phyloP scores from a whole-genome alignment of 2,888 invertebrate genomes.

The Epiblema foenella region DNA sequence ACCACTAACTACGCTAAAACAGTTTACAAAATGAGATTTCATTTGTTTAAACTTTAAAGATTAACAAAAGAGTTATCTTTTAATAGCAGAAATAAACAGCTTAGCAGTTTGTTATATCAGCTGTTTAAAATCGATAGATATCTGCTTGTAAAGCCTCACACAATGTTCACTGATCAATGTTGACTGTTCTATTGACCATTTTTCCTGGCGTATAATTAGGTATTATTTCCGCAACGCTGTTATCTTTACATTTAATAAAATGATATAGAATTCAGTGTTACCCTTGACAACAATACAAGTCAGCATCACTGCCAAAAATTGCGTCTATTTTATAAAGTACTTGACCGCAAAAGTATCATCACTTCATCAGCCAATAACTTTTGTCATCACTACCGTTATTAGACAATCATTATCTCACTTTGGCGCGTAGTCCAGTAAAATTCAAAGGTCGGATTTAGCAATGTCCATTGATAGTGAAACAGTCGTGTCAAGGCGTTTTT shows the following conservation, averaged over 20 bases:
- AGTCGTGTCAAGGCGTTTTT: slow-evolving; percentile 35
- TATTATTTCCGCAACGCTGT: no score
- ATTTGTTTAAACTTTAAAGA: not conserved
- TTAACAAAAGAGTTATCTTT: no score
- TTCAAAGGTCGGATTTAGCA: slow-evolving; percentile 28
- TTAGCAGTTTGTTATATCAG: no score
- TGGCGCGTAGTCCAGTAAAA: slow-evolving; percentile 14
- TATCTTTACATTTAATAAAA: not conserved
- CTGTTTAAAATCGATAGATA: no score
- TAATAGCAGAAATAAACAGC: not conserved
- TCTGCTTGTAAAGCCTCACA: no score
- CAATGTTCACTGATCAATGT: no score
- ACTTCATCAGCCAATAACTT: slow-evolving; percentile 1
- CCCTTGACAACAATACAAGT: not conserved
- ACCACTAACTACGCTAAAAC: not conserved
- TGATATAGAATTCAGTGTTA: not conserved
- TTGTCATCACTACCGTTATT: slow-evolving; percentile 23
- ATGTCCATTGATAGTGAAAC: slow-evolving; percentile 33
- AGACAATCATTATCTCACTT: slow-evolving; percentile 28
- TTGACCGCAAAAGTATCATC: slow-evolving; percentile 22
- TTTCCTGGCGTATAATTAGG: no score
- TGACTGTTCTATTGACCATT: no score
- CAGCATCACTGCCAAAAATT: not conserved
- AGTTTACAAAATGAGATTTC: not conserved
- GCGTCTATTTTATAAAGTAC: slow-evolving; percentile 7